Conservation (phyloP, 2,888 invertebrate genomes). For the Ophioninae sp. region DNA sequence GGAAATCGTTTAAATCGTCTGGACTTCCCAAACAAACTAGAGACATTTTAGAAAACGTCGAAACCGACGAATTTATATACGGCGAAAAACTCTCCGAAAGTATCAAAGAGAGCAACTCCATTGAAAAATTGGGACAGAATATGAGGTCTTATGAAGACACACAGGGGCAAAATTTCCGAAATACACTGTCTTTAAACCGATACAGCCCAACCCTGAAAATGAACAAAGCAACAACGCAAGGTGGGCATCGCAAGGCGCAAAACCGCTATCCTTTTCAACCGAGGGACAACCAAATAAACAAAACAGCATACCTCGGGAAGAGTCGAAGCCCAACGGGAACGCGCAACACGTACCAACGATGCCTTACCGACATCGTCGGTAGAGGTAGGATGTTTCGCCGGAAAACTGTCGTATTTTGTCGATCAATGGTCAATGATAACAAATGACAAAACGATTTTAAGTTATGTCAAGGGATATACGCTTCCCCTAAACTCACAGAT, state of each 20-base stretch:
- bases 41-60: neutral
- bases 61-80: neutral
- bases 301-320: neutral
- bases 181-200: neutral
- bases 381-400: constrained; percentile 31
- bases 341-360: neutral
- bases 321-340: constrained; percentile 2
- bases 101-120: neutral
- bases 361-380: constrained; percentile 16
- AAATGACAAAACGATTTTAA: constrained; percentile 24
- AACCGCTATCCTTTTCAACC: neutral
- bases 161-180: neutral
- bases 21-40: neutral
- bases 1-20: constrained; percentile 6
- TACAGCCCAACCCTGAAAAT: neutral
- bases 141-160: constrained; percentile 1
- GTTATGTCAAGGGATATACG: constrained; percentile 35
- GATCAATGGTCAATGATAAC: constrained; percentile 27
- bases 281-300: neutral
- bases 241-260: constrained; percentile 3
- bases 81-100: neutral
- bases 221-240: neutral
- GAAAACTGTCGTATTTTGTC: constrained; percentile 32
- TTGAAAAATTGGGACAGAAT: constrained; percentile 14
- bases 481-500: constrained; percentile 23